Evolutionary conservation across 92 coral and sea anemone genomes (phyloP).

Genomic region (Plumapathes pennacea): DNA sequence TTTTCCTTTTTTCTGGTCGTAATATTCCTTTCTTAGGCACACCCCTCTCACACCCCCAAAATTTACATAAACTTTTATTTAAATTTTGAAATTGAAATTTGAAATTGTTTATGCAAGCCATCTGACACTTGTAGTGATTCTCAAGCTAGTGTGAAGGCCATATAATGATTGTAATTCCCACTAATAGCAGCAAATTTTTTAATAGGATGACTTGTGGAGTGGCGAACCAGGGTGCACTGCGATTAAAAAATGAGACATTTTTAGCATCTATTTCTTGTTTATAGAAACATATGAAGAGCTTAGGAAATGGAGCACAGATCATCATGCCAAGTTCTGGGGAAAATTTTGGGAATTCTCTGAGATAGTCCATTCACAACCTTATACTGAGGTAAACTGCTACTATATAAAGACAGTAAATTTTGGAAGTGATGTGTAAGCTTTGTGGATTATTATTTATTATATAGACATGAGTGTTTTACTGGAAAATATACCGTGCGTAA

Average conservation of each 20-base stretch:
- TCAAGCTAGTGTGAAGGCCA: too few species aligned
- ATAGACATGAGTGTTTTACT: background rate
- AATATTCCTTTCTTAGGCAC: background rate
- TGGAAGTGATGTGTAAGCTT: background rate
- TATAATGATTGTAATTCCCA: too few species aligned
- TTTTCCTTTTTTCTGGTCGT: too few species aligned
- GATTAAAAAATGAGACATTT: background rate
- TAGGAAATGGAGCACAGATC: conserved; percentile 74
- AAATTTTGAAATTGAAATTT: too few species aligned
- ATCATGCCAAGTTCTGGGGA: conserved; percentile 82
- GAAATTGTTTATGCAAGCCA: too few species aligned
- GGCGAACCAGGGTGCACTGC: too few species aligned
- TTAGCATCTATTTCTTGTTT: conserved; percentile 1
- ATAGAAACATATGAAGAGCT: conserved; percentile 87
- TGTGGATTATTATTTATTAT: background rate
- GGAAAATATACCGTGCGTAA: too few species aligned
- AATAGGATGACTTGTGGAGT: too few species aligned
- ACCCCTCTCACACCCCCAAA: conserved; percentile 30
- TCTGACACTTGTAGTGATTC: too few species aligned
- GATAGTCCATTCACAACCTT: conserved; percentile 73
- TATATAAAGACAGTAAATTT: too few species aligned
- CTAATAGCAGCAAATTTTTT: too few species aligned
- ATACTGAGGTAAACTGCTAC: conserved; percentile 65
- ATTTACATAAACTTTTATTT: background rate
- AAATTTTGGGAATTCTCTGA: conserved; percentile 78